Evolutionary conservation across 2,888 invertebrate genomes (phyloP), one percentile per base, ranked within the genome.

Genomic region (Baccha elongata): DNA sequence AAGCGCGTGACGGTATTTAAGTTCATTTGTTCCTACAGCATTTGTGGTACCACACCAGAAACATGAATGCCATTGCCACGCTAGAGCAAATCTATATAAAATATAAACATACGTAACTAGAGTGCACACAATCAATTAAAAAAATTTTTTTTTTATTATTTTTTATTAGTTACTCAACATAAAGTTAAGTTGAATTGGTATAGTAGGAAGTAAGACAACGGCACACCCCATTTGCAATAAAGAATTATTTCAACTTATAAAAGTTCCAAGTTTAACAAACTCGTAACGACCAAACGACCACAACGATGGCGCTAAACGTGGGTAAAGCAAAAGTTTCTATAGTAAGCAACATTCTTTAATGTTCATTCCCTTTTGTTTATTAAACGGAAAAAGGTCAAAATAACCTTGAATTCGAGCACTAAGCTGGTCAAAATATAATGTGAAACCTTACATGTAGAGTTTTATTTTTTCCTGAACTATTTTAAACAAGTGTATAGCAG

Each of bases 361-460:
- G 60, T 73, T 73, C 62, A 60, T 79, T 73, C 79, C 72, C 62
- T 79, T 73, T 52, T 60, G 67, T 29, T 40, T 40, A 21, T n/a
- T 23, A 11, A 19, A 35, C 17, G 19, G 7, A 11, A 37, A 52
- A 40, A 40, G 40, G 21, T 29, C 44, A 35, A 60, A 29, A 48
- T 55, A 62, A 71, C 80, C 80, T 80, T 80, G 73, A 80, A 80
- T 48, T 64, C 64, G 68, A 68, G 48, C 62, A 46, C 62, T 68
- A 73, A 74, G 68, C 74, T 64, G 68, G 53, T 64, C 80, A 69
- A 79, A n/a, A 26, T 19, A 55, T 55, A 40, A 74, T 68, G 62
- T 64, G 73, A 74, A 80, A 74, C 80, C 68, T 55, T 80, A 62
- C 44, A 37, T 42, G 52, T 23, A 42, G 15, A 62, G 44, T 76